These are phyloP conservation scores for Platysteira castanea DNA, from an alignment of 2,113 vertebrate genomes.

Conservation along the genomic window DNA sequence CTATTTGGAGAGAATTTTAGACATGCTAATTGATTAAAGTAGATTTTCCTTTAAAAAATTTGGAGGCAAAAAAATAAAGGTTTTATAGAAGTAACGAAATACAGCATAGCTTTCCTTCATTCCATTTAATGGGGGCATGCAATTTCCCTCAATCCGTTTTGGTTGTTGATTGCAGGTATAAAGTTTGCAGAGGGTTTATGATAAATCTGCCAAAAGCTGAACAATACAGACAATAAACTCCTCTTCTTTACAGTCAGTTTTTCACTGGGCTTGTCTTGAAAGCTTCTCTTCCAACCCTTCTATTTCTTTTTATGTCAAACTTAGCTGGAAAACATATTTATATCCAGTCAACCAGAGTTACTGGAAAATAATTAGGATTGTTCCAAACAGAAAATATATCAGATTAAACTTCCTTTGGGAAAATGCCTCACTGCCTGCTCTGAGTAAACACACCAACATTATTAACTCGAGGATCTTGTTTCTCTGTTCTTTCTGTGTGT, in stretches of 20 bases:
- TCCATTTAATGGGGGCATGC: slow-evolving; percentile 21
- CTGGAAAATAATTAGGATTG: slow-evolving; percentile 38
- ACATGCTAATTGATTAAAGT: neutral
- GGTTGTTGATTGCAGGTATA: neutral
- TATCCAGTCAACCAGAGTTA: slow-evolving; percentile 4
- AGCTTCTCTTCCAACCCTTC: neutral
- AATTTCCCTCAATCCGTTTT: slow-evolving; percentile 26
- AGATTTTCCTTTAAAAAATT: neutral
- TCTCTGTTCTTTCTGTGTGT: neutral
- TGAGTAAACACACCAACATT: neutral
- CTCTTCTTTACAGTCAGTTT: slow-evolving; percentile 21
- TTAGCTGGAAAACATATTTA: neutral
- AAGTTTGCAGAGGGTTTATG: slow-evolving; percentile 31
- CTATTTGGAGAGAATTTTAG: neutral
- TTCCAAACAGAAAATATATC: slow-evolving; percentile 22
- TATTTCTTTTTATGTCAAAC: neutral
- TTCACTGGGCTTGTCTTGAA: neutral
- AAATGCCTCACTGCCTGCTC: neutral
- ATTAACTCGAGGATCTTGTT: neutral
- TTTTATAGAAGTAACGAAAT: slow-evolving; percentile 11
- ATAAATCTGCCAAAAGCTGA: slow-evolving; percentile 41
- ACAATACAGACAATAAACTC: slow-evolving; percentile 37
- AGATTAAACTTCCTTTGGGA: slow-evolving; percentile 35
- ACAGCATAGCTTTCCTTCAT: slow-evolving; percentile 32
- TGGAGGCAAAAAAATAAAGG: neutral